Evolutionary conservation across 2,888 invertebrate genomes (phyloP).

Genomic region (Epinotia brunnichana): DNA sequence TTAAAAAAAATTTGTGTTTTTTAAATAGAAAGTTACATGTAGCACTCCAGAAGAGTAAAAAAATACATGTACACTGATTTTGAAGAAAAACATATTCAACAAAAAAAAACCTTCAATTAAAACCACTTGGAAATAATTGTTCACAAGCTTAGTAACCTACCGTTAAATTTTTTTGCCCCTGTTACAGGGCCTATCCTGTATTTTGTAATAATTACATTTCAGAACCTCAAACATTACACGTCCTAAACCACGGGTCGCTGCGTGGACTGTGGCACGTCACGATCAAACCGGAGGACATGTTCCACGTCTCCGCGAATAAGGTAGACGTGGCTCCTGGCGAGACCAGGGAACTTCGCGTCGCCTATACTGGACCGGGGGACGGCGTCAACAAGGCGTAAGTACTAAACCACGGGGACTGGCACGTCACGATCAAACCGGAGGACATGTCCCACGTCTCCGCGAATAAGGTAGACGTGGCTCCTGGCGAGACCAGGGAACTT

Average conservation of each 20-base stretch:
- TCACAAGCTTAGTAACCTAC: too few relatives aligned
- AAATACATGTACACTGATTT: too few relatives aligned
- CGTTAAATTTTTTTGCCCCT: too few relatives aligned
- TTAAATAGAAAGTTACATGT: too few relatives aligned
- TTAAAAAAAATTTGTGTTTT: too few relatives aligned
- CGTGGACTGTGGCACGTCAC: constrained; percentile 67
- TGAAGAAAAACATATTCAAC: too few relatives aligned
- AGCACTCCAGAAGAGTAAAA: too few relatives aligned
- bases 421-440: background rate
- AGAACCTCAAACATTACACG: constrained; percentile 63
- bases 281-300: constrained; percentile 57
- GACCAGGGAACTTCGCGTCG: constrained; percentile 54
- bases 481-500: constrained; percentile 57
- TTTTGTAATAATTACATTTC: constrained; percentile 47
- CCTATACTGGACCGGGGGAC: constrained; percentile 65
- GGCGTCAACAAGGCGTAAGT: constrained; percentile 64
- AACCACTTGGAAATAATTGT: too few relatives aligned
- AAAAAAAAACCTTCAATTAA: too few relatives aligned
- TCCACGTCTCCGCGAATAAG: constrained; percentile 62
- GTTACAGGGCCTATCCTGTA: too few relatives aligned
- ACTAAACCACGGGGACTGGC: background rate
- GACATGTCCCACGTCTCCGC: constrained; percentile 64
- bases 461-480: constrained; percentile 62
- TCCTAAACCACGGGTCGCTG: constrained; percentile 67
- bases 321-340: constrained; percentile 65